phyloP scores from a whole-genome alignment of 64 coral and sea anemone species.

The Platygyra sinensis region DNA sequence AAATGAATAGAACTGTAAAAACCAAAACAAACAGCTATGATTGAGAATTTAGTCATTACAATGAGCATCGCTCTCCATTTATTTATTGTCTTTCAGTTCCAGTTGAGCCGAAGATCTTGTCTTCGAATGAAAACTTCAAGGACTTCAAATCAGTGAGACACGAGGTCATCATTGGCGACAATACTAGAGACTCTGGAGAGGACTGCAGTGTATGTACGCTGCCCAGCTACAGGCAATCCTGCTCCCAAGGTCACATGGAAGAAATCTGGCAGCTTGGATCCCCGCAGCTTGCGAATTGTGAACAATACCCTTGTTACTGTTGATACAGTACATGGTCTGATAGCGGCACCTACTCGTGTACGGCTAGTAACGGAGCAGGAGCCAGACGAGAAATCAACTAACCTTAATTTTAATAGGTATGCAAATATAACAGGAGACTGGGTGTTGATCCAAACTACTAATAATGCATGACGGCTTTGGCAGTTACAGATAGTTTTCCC shows the following conservation, averaged over 20 bases:
- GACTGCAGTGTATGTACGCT: conserved; percentile 49
- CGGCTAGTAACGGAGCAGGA: conserved; percentile 66
- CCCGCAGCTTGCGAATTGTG: conserved; percentile 36
- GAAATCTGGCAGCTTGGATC: conserved; percentile 38
- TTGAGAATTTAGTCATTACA: too few relatives aligned
- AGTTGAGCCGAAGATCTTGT: conserved; percentile 58
- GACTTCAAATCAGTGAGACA: conserved; percentile 47
- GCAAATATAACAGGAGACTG: background rate
- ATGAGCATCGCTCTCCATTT: too few relatives aligned
- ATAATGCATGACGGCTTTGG: too few relatives aligned
- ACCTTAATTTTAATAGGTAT: conserved; percentile 75
- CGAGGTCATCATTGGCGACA: conserved; percentile 69
- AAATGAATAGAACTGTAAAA: too few relatives aligned
- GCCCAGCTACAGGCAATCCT: conserved; percentile 68
- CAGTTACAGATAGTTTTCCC: too few relatives aligned
- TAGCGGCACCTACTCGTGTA: conserved; percentile 66
- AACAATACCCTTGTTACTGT: conserved; percentile 75
- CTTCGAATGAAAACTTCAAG: conserved; percentile 60
- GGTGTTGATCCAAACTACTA: too few relatives aligned
- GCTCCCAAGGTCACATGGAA: conserved; percentile 63
- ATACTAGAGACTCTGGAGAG: conserved; percentile 48
- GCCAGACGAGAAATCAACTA: conserved; percentile 57
- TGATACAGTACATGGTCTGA: conserved; percentile 58
- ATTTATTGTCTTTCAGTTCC: conserved; percentile 48
- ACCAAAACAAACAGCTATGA: too few relatives aligned